These are phyloP conservation scores for Eumacrocentrus americanus DNA, from an alignment of 2,888 invertebrate genomes.

Conservation along the genomic window DNA sequence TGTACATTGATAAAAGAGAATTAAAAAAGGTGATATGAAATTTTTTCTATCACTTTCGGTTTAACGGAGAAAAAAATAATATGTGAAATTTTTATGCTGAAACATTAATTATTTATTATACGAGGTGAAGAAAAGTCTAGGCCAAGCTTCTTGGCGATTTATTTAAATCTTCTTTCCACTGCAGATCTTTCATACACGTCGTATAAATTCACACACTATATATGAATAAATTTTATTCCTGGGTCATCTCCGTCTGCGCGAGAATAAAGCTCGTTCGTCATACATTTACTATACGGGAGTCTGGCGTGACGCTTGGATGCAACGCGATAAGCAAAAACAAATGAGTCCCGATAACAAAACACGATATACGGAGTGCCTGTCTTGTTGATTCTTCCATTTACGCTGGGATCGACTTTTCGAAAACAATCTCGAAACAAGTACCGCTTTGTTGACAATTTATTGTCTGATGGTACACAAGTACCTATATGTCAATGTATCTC, in stretches of 20 bases:
- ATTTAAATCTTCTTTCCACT: neutral
- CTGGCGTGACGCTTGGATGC: conserved; percentile 39
- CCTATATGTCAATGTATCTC: neutral
- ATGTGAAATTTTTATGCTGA: no score
- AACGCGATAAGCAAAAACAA: conserved; percentile 56
- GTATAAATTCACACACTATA: neutral
- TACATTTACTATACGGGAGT: conserved; percentile 52
- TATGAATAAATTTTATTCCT: neutral
- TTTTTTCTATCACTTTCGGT: no score
- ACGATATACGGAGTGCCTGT: conserved; percentile 33
- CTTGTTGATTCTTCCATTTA: conserved; percentile 6
- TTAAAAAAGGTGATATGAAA: no score
- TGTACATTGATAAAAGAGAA: no score
- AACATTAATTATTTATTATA: no score
- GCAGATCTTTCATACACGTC: neutral
- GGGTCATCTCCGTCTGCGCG: neutral
- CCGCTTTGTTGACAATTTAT: conserved; percentile 6
- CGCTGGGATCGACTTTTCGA: conserved; percentile 11
- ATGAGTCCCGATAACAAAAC: conserved; percentile 50
- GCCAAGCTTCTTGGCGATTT: no score
- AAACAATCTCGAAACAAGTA: conserved; percentile 4
- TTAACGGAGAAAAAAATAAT: no score
- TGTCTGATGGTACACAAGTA: conserved; percentile 5
- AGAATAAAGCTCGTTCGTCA: conserved; percentile 45
- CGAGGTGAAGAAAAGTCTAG: no score